Evolutionary conservation across 2,888 invertebrate species (phyloP).

Genomic region (Erynnis tages): DNA sequence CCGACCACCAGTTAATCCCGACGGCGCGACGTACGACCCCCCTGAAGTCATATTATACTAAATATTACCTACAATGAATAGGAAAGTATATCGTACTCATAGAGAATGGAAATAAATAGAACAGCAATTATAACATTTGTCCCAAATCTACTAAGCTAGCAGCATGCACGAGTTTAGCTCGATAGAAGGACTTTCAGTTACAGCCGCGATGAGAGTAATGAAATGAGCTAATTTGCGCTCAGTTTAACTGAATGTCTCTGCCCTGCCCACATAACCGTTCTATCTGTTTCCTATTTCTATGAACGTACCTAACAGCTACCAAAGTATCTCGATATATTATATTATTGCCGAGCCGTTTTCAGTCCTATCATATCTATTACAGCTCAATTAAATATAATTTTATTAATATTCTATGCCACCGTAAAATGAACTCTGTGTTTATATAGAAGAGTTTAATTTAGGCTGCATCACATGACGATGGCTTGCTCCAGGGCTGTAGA

Average conservation of each 20-base stretch:
- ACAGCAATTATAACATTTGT: too few relatives aligned
- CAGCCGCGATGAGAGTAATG: too few relatives aligned
- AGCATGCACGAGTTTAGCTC: too few relatives aligned
- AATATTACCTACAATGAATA: conserved; percentile 31
- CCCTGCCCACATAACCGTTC: too few relatives aligned
- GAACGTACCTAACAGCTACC: conserved; percentile 20
- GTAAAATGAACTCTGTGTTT: neutral
- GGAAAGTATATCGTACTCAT: conserved; percentile 15
- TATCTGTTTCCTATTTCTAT: too few relatives aligned
- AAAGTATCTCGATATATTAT: conserved; percentile 33
- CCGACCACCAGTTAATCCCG: conserved; percentile 46
- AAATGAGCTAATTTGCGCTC: too few relatives aligned
- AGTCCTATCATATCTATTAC: conserved; percentile 32
- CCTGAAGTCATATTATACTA: conserved; percentile 34
- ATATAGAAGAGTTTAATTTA: conserved; percentile 3
- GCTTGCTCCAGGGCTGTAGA: conserved; percentile 20
- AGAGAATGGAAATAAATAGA: too few relatives aligned
- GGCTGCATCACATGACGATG: neutral
- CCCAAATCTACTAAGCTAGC: too few relatives aligned
- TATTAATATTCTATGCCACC: conserved; percentile 26
- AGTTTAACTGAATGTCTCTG: too few relatives aligned
- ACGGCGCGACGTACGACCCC: conserved; percentile 36
- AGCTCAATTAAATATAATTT: conserved; percentile 37
- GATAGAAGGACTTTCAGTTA: too few relatives aligned
- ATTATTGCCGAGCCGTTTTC: conserved; percentile 30